Evolutionary conservation across 2,113 vertebrate genomes (phyloP).

Genomic region (Leptobrachium leishanense): DNA sequence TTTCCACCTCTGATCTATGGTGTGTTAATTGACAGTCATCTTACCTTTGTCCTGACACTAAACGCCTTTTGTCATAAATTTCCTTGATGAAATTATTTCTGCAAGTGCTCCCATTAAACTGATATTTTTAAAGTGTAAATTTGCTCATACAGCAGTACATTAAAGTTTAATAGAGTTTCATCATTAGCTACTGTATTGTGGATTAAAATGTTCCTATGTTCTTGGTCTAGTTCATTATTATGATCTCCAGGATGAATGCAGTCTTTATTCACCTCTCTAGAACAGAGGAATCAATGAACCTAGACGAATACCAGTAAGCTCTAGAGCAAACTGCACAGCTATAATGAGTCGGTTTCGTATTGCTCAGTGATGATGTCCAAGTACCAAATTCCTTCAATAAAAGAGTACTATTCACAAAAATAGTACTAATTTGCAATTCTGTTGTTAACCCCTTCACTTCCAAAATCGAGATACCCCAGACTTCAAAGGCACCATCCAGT

Average conservation of each 20-base stretch:
- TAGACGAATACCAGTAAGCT: too few species aligned
- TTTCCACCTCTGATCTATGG: constrained; percentile 32
- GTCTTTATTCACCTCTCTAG: background rate
- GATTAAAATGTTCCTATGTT: constrained; percentile 10
- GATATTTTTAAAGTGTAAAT: constrained; percentile 25
- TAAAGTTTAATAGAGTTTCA: constrained; percentile 20
- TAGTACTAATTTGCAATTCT: too few species aligned
- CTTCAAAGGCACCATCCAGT: too few species aligned
- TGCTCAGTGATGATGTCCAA: too few species aligned
- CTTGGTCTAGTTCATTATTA: constrained; percentile 1
- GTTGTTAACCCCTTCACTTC: too few species aligned
- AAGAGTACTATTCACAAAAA: too few species aligned
- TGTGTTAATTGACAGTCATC: constrained; percentile 29
- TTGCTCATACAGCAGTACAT: constrained; percentile 1
- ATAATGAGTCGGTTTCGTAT: too few species aligned
- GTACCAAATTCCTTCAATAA: too few species aligned
- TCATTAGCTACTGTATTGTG: constrained; percentile 1
- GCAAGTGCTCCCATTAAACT: constrained; percentile 5
- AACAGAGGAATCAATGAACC: too few species aligned
- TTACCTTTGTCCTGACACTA: constrained; percentile 26
- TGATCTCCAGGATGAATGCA: background rate
- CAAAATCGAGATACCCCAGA: too few species aligned
- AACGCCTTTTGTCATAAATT: constrained; percentile 36
- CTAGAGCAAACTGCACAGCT: too few species aligned
- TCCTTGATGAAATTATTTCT: constrained; percentile 12